Evolutionary conservation across 1,140 invertebrate species (phyloP), one percentile per base, ranked within the genome.

Genomic region (Dreissena polymorpha): DNA sequence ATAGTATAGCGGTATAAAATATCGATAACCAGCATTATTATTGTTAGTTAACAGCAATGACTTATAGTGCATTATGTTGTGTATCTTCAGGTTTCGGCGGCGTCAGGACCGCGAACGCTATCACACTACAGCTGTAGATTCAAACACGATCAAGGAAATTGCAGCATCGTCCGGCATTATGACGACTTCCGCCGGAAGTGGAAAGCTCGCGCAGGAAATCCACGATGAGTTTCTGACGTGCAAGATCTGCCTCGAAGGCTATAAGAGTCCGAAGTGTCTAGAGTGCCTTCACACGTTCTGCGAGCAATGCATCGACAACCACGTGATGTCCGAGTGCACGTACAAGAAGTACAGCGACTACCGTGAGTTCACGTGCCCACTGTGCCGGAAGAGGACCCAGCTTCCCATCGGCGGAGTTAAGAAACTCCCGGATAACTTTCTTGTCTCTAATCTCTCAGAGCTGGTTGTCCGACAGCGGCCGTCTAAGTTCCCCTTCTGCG

Each of bases 211-310:
- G 27, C 87, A 91, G 80, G 89, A 90, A 85, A 90, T 91, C 50
- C 86, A 90, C 51, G 89, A 90, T 53, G 88, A 90, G 68, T 90
- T 91, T 69, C 86, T 92, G 21, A 90, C 90, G 10, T 93, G 93
- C 79, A 93, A 93, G 84, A 93, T 93, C 74, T 93, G 93, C 77
- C 89, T 92, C 64, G 91, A 93, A 71, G 88, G 86, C 23, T 93
- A 90, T 84, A 93, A 92, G 82, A 90, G 87, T 96, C 92, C 97
- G 67, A 95, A 97, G 87, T 95, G 98, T 79, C 94, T 99, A 85
- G 96, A 96, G 88, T 99, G 98, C 92, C 95, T 99, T 88, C 97
- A 98, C 94, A 97, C 97, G 1, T 98, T 97, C 93, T 98, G 97
- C 93, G 97, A 98, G 93, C 94, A 95, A 69, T 98, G 97, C 90